phyloP scores from a whole-genome alignment of 2,888 invertebrate genomes.

The Torymus auratus region DNA sequence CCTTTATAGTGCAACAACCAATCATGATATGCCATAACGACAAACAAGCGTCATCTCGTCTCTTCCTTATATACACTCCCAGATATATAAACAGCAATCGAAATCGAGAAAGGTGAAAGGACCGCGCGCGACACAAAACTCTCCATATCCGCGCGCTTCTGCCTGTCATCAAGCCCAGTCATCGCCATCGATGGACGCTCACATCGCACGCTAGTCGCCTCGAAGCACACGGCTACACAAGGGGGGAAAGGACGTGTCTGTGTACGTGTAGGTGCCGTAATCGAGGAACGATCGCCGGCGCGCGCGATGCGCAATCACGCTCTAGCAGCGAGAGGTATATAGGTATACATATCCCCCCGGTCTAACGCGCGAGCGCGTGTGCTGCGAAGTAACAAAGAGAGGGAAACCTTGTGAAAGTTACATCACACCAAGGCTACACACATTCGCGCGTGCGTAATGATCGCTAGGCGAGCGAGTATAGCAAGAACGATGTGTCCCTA shows the following conservation, averaged over 20 bases:
- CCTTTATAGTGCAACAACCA: too few relatives aligned
- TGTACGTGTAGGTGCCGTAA: slow-evolving; percentile 50
- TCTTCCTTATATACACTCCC: too few relatives aligned
- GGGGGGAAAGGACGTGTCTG: slow-evolving; percentile 11
- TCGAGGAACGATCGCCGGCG: slow-evolving; percentile 58
- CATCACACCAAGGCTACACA: slow-evolving; percentile 71
- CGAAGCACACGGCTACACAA: too few relatives aligned
- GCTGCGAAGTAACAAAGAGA: slow-evolving; percentile 59
- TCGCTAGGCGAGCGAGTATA: slow-evolving; percentile 32
- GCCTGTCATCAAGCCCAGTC: too few relatives aligned
- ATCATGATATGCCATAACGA: too few relatives aligned
- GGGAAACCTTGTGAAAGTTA: slow-evolving; percentile 73
- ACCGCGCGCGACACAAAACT: not conserved
- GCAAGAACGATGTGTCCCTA: slow-evolving; percentile 21
- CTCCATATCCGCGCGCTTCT: too few relatives aligned
- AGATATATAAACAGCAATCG: not conserved
- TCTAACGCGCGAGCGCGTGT: too few relatives aligned
- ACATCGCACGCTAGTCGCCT: not conserved
- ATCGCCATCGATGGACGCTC: not conserved
- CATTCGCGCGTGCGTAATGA: slow-evolving; percentile 27
- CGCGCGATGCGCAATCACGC: slow-evolving; percentile 59
- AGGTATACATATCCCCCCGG: too few relatives aligned
- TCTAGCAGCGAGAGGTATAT: slow-evolving; percentile 6
- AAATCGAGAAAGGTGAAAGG: slow-evolving; percentile 42
- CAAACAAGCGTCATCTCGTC: too few relatives aligned